phyloP scores from a whole-genome alignment of 2,113 vertebrate genomes.

The Chaenogobius annularis region DNA sequence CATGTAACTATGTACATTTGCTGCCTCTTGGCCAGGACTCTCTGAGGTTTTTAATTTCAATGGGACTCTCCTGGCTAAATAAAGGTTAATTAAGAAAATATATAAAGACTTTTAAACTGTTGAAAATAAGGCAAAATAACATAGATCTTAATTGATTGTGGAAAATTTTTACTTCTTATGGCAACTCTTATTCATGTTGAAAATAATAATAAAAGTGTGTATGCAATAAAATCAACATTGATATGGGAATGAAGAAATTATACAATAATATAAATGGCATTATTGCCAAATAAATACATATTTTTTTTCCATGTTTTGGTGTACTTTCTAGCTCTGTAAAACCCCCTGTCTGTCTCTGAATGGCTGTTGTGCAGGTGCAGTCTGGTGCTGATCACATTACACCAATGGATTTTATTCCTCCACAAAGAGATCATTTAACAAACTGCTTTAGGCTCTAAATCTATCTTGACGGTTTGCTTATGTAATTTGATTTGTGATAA shows the following conservation, averaged over 20 bases:
- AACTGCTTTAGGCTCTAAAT: neutral
- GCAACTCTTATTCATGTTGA: too few species aligned
- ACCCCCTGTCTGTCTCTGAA: neutral
- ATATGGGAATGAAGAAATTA: neutral
- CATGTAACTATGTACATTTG: too few species aligned
- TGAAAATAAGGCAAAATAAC: too few species aligned
- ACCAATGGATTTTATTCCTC: neutral
- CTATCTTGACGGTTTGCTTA: neutral
- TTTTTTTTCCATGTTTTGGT: neutral
- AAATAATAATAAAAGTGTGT: too few species aligned
- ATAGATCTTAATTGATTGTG: too few species aligned
- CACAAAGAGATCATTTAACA: constrained; percentile 15
- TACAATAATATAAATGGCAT: neutral
- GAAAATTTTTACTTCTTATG: too few species aligned
- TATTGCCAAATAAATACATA: neutral
- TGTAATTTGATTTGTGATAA: constrained; percentile 5
- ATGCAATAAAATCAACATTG: too few species aligned
- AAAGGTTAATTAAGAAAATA: too few species aligned
- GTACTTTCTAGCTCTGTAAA: neutral
- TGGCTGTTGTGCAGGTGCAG: constrained; percentile 19
- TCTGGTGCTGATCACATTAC: constrained; percentile 24
- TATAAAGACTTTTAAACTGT: too few species aligned
- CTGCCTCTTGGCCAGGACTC: too few species aligned
- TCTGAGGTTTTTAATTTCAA: too few species aligned
- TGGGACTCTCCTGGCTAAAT: too few species aligned